These are phyloP conservation scores for Aethes cnicana DNA, from an alignment of 2,888 invertebrate species.

Conservation along the genomic window DNA sequence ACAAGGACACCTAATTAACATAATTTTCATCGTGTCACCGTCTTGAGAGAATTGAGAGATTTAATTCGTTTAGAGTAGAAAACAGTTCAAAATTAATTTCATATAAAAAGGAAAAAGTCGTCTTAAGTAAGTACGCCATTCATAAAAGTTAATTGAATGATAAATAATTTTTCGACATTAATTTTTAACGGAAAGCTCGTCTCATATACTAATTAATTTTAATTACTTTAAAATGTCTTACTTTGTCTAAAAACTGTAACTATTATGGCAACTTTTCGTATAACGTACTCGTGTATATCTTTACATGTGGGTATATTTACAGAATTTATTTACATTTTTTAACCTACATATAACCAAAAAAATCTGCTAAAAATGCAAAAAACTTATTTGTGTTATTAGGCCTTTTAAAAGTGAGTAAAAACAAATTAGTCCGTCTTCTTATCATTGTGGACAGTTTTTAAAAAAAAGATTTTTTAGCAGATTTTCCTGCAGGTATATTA, in stretches of 20 bases:
- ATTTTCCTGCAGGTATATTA: too few species aligned
- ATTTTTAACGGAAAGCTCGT: conserved; percentile 55
- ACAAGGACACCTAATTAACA: neutral
- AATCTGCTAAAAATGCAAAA: neutral
- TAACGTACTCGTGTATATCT: conserved; percentile 45
- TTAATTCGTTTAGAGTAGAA: conserved; percentile 26
- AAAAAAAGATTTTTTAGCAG: too few species aligned
- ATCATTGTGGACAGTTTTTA: too few species aligned
- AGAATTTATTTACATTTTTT: conserved; percentile 32
- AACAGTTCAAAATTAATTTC: conserved; percentile 28
- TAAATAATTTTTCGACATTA: conserved; percentile 25
- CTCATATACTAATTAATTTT: conserved; percentile 44
- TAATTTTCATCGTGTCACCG: neutral
- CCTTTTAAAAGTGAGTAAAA: too few species aligned
- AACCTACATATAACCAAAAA: conserved; percentile 31
- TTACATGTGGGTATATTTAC: conserved; percentile 31
- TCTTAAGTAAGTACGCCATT: conserved; percentile 3
- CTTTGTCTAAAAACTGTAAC: conserved; percentile 42
- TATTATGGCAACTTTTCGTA: conserved; percentile 65
- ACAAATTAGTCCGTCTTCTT: too few species aligned
- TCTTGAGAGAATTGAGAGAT: neutral
- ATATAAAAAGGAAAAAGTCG: conserved; percentile 9
- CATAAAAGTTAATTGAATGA: conserved; percentile 23
- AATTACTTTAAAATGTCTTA: conserved; percentile 41
- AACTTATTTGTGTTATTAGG: conserved; percentile 18